Conservation (phyloP, 2,797 vertebrate species). For the Channa striata region DNA sequence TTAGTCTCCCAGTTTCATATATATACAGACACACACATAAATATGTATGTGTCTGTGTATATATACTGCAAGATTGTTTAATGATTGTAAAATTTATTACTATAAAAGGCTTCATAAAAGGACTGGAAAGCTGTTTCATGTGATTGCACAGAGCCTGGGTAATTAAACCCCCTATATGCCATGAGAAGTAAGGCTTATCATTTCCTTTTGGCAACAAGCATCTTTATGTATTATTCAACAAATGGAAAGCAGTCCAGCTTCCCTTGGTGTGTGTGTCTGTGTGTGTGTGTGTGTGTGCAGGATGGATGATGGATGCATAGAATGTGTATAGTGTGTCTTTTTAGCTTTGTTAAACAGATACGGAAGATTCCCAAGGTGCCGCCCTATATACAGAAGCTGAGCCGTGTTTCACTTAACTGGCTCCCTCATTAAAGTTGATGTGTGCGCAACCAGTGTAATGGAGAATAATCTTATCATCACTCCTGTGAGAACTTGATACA, state of each 20-base stretch:
- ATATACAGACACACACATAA: too few relatives aligned
- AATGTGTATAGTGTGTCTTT: conserved; percentile 48
- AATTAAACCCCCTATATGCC: conserved; percentile 78
- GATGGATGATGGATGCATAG: background rate
- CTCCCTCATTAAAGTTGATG: conserved; percentile 68
- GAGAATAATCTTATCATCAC: conserved; percentile 71
- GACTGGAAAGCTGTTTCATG: conserved; percentile 74
- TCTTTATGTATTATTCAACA: conserved; percentile 77
- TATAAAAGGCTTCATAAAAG: conserved; percentile 75
- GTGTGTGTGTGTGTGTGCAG: background rate
- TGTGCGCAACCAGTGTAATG: conserved; percentile 67
- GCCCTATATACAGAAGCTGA: conserved; percentile 33
- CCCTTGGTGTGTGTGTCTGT: conserved; percentile 27
- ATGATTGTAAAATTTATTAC: conserved; percentile 81
- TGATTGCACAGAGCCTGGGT: conserved; percentile 77
- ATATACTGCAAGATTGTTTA: conserved; percentile 61
- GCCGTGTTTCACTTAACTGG: conserved; percentile 61
- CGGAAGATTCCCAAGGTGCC: conserved; percentile 53
- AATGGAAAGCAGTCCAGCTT: conserved; percentile 52
- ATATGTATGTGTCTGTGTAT: conserved; percentile 35
- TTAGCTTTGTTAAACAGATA: conserved; percentile 62
- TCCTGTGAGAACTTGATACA: conserved; percentile 55
- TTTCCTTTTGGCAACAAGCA: conserved; percentile 71
- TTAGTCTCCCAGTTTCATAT: conserved; percentile 11
- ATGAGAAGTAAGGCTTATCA: conserved; percentile 72